A percentile compares a stretch with the other conserved stretches of the same genome.
phyloP scores from a whole-genome alignment of 92 coral and sea anemone species.

The Parazoanthus atlanticus region DNA sequence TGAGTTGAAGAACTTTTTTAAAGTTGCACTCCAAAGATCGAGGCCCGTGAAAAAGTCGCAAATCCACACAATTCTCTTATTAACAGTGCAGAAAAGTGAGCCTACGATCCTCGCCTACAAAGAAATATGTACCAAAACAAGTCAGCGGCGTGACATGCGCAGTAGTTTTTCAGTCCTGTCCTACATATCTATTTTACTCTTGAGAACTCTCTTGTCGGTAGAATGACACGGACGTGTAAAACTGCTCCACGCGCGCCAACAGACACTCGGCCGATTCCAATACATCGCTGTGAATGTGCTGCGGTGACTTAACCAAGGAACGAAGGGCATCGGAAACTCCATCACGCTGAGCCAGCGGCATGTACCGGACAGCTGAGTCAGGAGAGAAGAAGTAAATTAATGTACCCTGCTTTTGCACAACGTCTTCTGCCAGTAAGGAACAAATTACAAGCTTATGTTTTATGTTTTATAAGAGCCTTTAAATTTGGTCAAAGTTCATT shows the following conservation, averaged over 20 bases:
- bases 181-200: background rate
- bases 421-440: background rate
- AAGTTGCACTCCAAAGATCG: no score
- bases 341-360: constrained; percentile 29
- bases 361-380: constrained; percentile 24
- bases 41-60: no score
- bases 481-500: no score
- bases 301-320: background rate
- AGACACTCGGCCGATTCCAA: background rate
- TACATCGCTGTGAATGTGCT: constrained; percentile 5
- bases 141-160: no score
- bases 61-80: no score
- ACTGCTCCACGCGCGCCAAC: background rate
- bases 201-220: background rate
- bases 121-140: no score
- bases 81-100: no score
- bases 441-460: background rate
- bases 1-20: no score
- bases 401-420: background rate
- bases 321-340: constrained; percentile 8
- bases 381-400: background rate
- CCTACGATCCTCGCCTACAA: no score
- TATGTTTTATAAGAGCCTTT: background rate
- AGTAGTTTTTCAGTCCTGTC: background rate
- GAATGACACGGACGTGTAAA: background rate